Conservation (phyloP, 2,113 vertebrate species). For the Balaeniceps rex region DNA sequence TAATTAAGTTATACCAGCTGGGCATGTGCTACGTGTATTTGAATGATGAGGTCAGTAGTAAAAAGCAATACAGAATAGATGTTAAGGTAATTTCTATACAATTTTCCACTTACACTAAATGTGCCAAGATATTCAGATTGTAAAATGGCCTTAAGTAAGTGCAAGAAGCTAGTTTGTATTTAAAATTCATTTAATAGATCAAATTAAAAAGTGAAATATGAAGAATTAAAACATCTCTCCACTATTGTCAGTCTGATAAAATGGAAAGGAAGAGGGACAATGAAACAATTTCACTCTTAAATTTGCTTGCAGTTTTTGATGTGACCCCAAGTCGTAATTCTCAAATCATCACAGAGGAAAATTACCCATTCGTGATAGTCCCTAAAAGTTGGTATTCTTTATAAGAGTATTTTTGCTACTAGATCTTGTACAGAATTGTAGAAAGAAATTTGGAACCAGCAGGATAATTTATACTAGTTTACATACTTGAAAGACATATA, state of each 20-base stretch:
- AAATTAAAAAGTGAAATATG: slow-evolving; percentile 19
- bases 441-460: neutral
- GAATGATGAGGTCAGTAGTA: slow-evolving; percentile 32
- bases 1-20: slow-evolving; percentile 68
- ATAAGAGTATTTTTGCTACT: neutral
- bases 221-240: slow-evolving; percentile 15
- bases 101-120: slow-evolving; percentile 55
- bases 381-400: neutral
- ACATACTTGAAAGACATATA: neutral
- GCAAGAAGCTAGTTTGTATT: neutral
- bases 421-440: neutral
- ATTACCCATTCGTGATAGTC: neutral
- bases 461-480: neutral
- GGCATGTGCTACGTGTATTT: slow-evolving; percentile 10
- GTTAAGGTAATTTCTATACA: slow-evolving; percentile 21
- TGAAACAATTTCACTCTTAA: slow-evolving; percentile 4
- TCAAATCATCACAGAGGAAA: neutral
- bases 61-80: slow-evolving; percentile 40
- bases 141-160: neutral
- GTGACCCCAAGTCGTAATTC: neutral
- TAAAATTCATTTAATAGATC: slow-evolving; percentile 29
- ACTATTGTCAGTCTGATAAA: neutral
- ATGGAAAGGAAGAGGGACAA: neutral
- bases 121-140: slow-evolving; percentile 14
- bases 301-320: neutral